Base-by-base conservation (phyloP, 2,888 invertebrate genomes). In the Campopleginae sp. region DNA sequence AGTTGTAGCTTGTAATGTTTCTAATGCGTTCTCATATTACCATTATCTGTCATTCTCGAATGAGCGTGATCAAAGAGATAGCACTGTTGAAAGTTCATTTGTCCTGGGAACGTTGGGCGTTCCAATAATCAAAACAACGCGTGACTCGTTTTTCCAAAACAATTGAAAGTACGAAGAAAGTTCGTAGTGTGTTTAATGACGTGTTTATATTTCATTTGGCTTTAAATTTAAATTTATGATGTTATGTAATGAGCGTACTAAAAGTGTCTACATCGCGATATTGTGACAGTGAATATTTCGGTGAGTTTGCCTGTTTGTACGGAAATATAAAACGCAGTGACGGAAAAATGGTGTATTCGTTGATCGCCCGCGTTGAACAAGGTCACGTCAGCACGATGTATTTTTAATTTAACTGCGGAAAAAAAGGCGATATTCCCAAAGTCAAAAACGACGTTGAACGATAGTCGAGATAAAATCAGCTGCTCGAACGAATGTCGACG, bases 161-260 rank as follows among this genome's bases (percentile, higher is more conserved):
- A 38, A n/a, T 44, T 74, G 31, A 8, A 61, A 74, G n/a, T 31
- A n/a, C 19, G 2, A 27, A 46, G 6, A 38, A 51, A 27, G 31
- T 33, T 80, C 42, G 31, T 19, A 44, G 38, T 23, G 79, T 48
- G 31, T 2, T n/a, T 38, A 33, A 42, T 54, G 42, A 74, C 44
- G 44, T 61, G 54, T 72, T 72, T 61, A 48, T 46, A n/a, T 66
- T 51, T 77, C 38, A 38, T 68, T 71, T 65, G n/a, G n/a, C n/a
- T 27, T 33, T 33, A 44, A 33, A 48, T 51, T 79, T 3, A 51
- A 76, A 72, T 63, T 82, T 80, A 82, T 74, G 76, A 27, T 74
- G 82, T 87, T 87, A 85, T 75, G 65, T 87, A 87, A 86, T 87
- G 80, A 82, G 54, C 80, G 58, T 77, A 80, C 38, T 58, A 74